These are phyloP conservation scores for Dendrocopos noguchii DNA, from an alignment of 2,113 vertebrate genomes.

Conservation along the genomic window DNA sequence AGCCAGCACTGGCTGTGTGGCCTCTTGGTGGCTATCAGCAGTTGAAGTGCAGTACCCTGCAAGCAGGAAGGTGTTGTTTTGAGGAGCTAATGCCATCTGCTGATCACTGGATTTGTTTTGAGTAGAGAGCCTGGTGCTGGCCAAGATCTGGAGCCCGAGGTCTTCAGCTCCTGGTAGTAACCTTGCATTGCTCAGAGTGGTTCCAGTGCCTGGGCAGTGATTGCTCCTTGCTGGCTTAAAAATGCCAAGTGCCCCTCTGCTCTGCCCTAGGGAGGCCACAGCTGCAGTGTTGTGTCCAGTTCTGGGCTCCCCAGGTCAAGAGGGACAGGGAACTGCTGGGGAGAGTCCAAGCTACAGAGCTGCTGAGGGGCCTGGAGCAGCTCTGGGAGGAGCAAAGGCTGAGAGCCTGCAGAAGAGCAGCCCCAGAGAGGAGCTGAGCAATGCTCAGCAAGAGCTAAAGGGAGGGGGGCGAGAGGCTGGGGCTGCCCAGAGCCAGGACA, in stretches of 20 bases:
- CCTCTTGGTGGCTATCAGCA: background rate
- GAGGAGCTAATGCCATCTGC: conserved; percentile 22
- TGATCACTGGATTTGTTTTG: background rate
- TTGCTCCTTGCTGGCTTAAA: background rate
- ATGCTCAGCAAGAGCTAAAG: no score
- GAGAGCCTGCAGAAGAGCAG: no score
- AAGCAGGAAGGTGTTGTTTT: background rate
- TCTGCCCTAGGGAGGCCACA: no score
- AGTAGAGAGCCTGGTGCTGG: background rate
- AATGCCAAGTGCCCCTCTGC: background rate
- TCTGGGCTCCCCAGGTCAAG: no score
- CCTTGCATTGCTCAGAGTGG: background rate
- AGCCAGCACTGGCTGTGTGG: background rate
- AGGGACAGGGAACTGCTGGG: no score
- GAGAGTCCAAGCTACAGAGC: no score
- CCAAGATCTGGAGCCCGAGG: background rate
- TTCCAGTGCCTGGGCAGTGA: background rate
- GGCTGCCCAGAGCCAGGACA: no score
- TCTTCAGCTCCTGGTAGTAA: background rate
- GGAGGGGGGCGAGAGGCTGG: no score
- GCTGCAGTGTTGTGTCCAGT: no score
- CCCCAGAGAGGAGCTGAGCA: no score
- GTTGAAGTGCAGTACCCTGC: background rate
- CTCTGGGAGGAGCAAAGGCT: no score
- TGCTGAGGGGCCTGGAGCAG: no score